Percentiles rank a stretch among this genome's conserved stretches.
phyloP scores from a whole-genome alignment of 2,797 vertebrate genomes.

The Brotogeris chrysoptera region DNA sequence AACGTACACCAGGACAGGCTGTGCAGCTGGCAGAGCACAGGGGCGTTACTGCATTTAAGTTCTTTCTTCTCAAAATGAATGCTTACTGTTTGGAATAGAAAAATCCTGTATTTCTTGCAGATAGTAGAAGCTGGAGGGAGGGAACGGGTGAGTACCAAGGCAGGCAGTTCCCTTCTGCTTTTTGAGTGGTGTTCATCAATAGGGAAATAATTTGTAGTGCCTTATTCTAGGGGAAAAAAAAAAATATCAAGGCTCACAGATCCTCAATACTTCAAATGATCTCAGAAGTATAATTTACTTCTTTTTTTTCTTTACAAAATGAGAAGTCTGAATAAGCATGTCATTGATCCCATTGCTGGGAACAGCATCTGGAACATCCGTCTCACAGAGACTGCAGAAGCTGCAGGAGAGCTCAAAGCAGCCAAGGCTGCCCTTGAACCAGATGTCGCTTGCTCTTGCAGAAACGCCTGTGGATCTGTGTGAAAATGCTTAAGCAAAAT shows the following conservation, averaged over 20 bases:
- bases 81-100: not conserved
- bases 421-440: slow-evolving; percentile 42
- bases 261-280: not conserved
- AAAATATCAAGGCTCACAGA: not conserved
- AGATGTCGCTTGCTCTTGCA: not conserved
- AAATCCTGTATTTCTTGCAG: not conserved
- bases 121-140: not conserved
- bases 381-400: slow-evolving; percentile 33
- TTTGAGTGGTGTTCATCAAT: not conserved
- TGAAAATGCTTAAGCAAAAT: slow-evolving; percentile 45
- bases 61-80: not conserved
- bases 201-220: not conserved
- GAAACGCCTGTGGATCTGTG: slow-evolving; percentile 3
- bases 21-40: not conserved
- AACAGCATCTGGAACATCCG: slow-evolving; percentile 41
- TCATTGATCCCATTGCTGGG: not conserved
- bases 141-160: not conserved
- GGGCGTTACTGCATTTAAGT: not conserved
- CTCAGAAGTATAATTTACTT: not conserved
- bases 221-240: not conserved
- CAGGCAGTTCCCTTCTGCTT: not conserved
- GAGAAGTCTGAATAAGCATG: slow-evolving; percentile 5
- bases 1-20: not conserved
- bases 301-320: not conserved
- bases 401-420: not conserved